Evolutionary conservation across 2,888 invertebrate species (phyloP).

Genomic region (Drosophila demipolita): DNA sequence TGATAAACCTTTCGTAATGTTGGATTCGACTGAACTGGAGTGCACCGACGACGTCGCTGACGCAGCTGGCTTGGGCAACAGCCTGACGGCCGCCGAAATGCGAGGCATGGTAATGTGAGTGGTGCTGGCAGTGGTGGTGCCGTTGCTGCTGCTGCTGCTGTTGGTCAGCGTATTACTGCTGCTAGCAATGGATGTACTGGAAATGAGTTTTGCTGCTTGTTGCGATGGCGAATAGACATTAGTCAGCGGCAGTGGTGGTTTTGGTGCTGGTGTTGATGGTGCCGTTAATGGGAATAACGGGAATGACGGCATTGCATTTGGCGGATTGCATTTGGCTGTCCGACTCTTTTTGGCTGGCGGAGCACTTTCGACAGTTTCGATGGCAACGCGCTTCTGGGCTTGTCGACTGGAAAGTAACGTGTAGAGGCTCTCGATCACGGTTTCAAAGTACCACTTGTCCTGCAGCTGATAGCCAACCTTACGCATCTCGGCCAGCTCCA

Average conservation of each 20-base stretch:
- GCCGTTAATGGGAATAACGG: neutral
- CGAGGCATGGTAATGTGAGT: neutral
- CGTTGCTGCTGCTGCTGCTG: neutral
- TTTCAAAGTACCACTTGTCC: slow-evolving; percentile 83
- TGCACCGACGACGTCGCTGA: neutral
- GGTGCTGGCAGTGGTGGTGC: neutral
- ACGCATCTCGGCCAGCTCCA: slow-evolving; percentile 74
- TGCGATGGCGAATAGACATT: slow-evolving; percentile 50
- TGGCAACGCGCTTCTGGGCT: neutral
- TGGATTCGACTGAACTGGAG: neutral
- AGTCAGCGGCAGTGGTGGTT: slow-evolving; percentile 40
- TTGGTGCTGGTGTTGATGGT: neutral
- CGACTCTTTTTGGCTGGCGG: neutral
- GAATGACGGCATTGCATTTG: neutral
- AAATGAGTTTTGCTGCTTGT: neutral
- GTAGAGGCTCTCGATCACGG: slow-evolving; percentile 65
- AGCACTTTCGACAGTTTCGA: neutral
- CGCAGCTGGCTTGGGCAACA: neutral
- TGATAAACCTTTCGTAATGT: neutral
- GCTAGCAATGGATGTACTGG: neutral
- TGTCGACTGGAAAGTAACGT: neutral
- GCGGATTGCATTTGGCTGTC: neutral
- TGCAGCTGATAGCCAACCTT: slow-evolving; percentile 71
- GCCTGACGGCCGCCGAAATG: slow-evolving; percentile 1
- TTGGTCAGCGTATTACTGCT: neutral